Evolutionary conservation across 2,888 invertebrate genomes (phyloP), one percentile per base, ranked within the genome.

Genomic region (Cylloceria caligata): DNA sequence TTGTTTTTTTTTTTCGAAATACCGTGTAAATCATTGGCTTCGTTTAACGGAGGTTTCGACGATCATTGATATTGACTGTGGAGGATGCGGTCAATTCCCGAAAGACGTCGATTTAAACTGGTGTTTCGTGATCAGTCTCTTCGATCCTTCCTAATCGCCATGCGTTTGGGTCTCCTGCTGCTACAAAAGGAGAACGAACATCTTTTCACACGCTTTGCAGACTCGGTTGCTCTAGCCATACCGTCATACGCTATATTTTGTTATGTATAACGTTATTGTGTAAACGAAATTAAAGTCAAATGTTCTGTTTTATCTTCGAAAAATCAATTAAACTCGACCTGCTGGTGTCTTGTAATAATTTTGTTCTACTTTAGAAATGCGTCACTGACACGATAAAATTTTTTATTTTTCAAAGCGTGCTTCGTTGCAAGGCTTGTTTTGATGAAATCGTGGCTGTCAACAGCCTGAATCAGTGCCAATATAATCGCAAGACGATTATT

Each of bases 121-220:
- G 96, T 92, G 96, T 96, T 93, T 96, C 96, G 91, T 96, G 96
- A 90, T 96, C 96, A 86, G 95, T 94, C 93, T 96, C 96, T 93
- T 96, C 96, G 93, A 96, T 96, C 90, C 96, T 94, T 86, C 96
- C 96, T 88, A 96, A 94, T 84, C 96, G 95, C 96, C 96, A 96
- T 85, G 96, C 96, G 93, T 96, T 96, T 80, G 96, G 96, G 93
- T 96, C 96, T 84, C 95, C 95, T 95, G 94, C 86, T 87, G 93
- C 92, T 92, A 88, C 65, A 78, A 75, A 83, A 78, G 16, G 72
- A 72, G 52, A 81, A 47, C 21, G 60, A 78, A 82, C 3, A 72
- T 30, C 79, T 68, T 27, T 21, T 76, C 77, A 68, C 24, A 69
- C 52, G 77, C 77, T 47, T 73, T 21, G 49, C 42, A 57, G 16